Evolutionary conservation across 2,888 invertebrate genomes (phyloP).

Genomic region (Melieria crassipennis): DNA sequence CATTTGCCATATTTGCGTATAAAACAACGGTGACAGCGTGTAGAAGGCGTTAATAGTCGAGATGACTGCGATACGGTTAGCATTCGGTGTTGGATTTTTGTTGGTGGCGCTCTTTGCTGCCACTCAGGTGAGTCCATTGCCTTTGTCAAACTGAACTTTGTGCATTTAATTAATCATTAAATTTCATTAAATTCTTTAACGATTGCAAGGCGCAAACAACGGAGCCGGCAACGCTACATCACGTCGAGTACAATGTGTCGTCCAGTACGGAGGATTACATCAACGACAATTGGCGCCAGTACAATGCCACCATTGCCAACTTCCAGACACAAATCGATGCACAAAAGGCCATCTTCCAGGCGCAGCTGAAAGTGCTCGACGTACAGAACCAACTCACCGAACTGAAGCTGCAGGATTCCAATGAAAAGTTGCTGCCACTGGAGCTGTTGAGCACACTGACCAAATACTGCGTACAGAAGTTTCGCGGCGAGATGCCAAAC

Average conservation of each 20-base stretch:
- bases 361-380: slow-evolving; percentile 27
- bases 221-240: not conserved
- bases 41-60: too few species aligned
- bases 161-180: too few species aligned
- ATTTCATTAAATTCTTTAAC: too few species aligned
- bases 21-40: too few species aligned
- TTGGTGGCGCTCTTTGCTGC: too few species aligned
- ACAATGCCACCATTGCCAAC: slow-evolving; percentile 33
- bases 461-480: slow-evolving; percentile 42
- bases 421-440: slow-evolving; percentile 39
- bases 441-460: slow-evolving; percentile 34
- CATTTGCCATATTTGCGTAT: too few species aligned
- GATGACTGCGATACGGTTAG: too few species aligned
- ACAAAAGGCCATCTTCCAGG: slow-evolving; percentile 18
- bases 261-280: slow-evolving; percentile 38
- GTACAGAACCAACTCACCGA: slow-evolving; percentile 28
- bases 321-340: slow-evolving; percentile 33
- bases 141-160: too few species aligned
- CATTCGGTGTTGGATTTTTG: too few species aligned
- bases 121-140: too few species aligned
- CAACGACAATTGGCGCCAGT: slow-evolving; percentile 38
- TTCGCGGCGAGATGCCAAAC: slow-evolving; percentile 37
- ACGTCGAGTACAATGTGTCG: not conserved
- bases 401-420: slow-evolving; percentile 23
- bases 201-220: not conserved